phyloP scores from a whole-genome alignment of 2,888 invertebrate species.

The Malthinus flaveolus region DNA sequence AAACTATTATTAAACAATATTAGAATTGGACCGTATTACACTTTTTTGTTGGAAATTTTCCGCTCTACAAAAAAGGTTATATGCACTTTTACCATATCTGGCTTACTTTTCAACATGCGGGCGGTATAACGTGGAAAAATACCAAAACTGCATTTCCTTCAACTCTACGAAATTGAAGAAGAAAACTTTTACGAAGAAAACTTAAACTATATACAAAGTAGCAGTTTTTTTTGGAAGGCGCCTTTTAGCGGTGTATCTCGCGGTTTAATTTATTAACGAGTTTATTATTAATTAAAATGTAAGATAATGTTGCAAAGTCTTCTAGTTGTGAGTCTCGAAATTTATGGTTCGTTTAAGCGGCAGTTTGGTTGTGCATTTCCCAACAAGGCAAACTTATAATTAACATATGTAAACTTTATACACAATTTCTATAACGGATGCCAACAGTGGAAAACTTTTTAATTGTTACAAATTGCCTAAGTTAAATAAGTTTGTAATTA shows the following conservation, averaged over 20 bases:
- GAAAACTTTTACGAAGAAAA: neutral
- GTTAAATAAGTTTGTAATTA: constrained; percentile 44
- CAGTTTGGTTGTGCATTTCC: constrained; percentile 52
- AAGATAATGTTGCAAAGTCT: constrained; percentile 20
- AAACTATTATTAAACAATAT: too few species aligned
- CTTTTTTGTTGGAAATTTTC: too few species aligned
- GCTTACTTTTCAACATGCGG: too few species aligned
- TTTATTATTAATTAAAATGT: constrained; percentile 19
- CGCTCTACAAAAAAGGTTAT: too few species aligned
- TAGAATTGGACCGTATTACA: too few species aligned
- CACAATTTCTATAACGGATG: constrained; percentile 48
- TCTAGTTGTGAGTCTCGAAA: constrained; percentile 28
- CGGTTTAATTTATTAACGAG: constrained; percentile 10
- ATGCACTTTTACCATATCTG: too few species aligned
- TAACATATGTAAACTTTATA: constrained; percentile 55
- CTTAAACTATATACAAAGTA: neutral
- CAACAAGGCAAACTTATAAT: constrained; percentile 54
- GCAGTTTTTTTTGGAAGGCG: too few species aligned
- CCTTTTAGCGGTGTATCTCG: neutral
- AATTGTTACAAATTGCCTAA: constrained; percentile 45
- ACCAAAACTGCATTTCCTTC: neutral
- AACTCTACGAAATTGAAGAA: neutral
- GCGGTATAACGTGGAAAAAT: too few species aligned
- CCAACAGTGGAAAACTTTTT: constrained; percentile 40
- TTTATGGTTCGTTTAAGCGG: constrained; percentile 49